These are phyloP conservation scores for Centropristis striata DNA, from an alignment of 2,113 vertebrate species.

Conservation along the genomic window DNA sequence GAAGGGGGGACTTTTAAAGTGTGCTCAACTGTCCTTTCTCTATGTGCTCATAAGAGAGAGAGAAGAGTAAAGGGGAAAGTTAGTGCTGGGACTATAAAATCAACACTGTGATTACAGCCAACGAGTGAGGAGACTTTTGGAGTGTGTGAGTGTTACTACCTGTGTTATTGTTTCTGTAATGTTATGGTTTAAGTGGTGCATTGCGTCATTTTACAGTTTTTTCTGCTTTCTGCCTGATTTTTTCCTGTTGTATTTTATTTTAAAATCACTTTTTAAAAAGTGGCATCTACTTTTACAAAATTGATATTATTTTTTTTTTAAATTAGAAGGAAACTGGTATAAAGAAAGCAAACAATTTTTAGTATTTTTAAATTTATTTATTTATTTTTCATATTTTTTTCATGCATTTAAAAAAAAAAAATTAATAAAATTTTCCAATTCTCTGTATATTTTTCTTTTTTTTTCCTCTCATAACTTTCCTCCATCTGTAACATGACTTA, in stretches of 20 bases:
- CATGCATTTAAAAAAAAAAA: not conserved
- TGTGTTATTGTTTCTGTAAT: not conserved
- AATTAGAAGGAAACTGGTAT: not conserved
- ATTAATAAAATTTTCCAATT: not conserved
- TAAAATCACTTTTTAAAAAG: not conserved
- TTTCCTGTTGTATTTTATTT: not conserved
- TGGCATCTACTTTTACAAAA: not conserved
- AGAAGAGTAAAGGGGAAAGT: slow-evolving; percentile 49
- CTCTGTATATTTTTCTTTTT: not conserved
- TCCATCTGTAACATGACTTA: not conserved
- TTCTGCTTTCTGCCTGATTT: not conserved
- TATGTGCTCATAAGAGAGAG: slow-evolving; percentile 49
- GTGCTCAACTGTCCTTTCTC: slow-evolving; percentile 47
- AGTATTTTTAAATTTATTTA: not conserved
- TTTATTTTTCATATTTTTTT: not conserved
- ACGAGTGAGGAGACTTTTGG: slow-evolving; percentile 22
- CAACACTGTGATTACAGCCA: slow-evolving; percentile 31
- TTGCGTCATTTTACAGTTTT: not conserved
- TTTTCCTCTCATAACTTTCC: not conserved
- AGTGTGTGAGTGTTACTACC: slow-evolving; percentile 67
- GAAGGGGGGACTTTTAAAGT: slow-evolving; percentile 76
- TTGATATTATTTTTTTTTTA: not conserved
- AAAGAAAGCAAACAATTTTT: not conserved
- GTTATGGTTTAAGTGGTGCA: not conserved
- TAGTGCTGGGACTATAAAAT: slow-evolving; percentile 36